Percentiles rank a stretch among this genome's conserved stretches.
These are phyloP conservation scores for Megamerina dolium DNA, from an alignment of 2,888 invertebrate genomes.

Conservation along the genomic window DNA sequence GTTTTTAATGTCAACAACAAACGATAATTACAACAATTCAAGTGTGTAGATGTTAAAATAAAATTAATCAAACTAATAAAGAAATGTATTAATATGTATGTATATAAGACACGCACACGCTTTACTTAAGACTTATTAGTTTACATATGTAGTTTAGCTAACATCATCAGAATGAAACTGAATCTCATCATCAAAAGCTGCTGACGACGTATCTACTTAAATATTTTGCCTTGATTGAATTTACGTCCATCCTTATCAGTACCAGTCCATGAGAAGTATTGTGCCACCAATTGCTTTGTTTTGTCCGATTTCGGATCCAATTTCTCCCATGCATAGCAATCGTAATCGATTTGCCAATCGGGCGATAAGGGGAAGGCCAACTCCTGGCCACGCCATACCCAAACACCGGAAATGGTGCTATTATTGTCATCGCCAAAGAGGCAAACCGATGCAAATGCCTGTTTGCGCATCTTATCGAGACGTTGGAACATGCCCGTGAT, in stretches of 20 bases:
- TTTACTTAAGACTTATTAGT: not conserved
- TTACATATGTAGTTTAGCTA: too few relatives aligned
- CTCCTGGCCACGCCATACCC: conserved; percentile 96
- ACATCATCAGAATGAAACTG: too few relatives aligned
- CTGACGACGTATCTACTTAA: conserved; percentile 66
- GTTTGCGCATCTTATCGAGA: conserved; percentile 95
- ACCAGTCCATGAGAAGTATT: conserved; percentile 89
- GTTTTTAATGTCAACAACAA: not conserved
- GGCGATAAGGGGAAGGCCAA: conserved; percentile 84
- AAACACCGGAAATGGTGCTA: conserved; percentile 90
- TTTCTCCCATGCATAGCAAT: conserved; percentile 93
- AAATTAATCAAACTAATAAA: not conserved
- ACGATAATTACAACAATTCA: not conserved
- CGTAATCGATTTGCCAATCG: conserved; percentile 97
- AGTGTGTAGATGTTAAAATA: not conserved
- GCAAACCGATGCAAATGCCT: conserved; percentile 88
- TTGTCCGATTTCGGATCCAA: conserved; percentile 72
- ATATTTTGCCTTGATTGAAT: conserved; percentile 99
- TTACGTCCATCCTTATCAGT: conserved; percentile 78
- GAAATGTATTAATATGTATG: too few relatives aligned
- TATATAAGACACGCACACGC: not conserved
- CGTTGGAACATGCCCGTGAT: conserved; percentile 98
- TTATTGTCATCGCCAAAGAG: conserved; percentile 90
- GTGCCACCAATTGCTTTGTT: conserved; percentile 78
- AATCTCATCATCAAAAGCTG: conserved; percentile 1